These are phyloP conservation scores for Habrosyne pyritoides DNA, from an alignment of 2,888 invertebrate species.

Conservation along the genomic window DNA sequence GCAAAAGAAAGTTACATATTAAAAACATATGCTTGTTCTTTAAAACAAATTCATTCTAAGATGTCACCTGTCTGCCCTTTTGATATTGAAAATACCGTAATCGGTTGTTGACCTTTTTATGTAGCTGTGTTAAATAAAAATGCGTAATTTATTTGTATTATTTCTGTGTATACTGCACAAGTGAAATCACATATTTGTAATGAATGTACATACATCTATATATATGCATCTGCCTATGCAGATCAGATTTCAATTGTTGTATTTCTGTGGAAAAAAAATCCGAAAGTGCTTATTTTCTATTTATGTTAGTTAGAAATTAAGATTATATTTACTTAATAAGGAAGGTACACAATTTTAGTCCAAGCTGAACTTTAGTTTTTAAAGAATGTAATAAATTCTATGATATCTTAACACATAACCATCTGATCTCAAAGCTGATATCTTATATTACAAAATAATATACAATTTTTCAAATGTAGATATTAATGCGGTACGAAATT, in stretches of 20 bases:
- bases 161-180: background rate
- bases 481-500: background rate
- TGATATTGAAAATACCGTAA: conserved; percentile 6
- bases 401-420: too few species aligned
- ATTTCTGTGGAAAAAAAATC: background rate
- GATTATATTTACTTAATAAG: too few species aligned
- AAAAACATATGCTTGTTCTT: background rate
- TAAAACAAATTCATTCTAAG: background rate
- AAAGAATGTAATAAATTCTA: too few species aligned
- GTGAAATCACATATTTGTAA: background rate
- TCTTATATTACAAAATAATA: too few species aligned
- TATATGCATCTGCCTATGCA: too few species aligned
- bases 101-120: conserved; percentile 8
- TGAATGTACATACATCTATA: background rate
- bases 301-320: too few species aligned
- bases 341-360: too few species aligned
- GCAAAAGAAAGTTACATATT: background rate
- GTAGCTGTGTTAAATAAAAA: background rate
- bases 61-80: conserved; percentile 5
- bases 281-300: too few species aligned
- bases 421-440: too few species aligned
- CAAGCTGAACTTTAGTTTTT: too few species aligned
- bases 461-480: too few species aligned
- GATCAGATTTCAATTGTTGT: background rate
- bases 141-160: background rate